Evolutionary conservation across 2,113 vertebrate genomes (phyloP), one percentile per base, ranked within the genome.

Genomic region (Solea senegalensis): DNA sequence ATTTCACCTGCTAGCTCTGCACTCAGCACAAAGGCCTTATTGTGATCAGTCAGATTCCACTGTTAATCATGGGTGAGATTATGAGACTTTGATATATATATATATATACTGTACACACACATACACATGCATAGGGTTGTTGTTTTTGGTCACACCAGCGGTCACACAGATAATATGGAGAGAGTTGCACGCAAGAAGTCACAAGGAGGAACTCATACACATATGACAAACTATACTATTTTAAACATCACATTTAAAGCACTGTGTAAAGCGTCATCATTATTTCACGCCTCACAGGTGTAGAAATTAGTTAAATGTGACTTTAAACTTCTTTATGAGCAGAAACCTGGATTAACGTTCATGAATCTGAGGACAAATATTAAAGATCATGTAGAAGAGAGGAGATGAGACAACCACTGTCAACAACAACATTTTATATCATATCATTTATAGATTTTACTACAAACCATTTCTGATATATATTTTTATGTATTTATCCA

Each of bases 1-100:
- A 39, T 48, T 84, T 74, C 52, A 85, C 79, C 74, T 80, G 82
- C 72, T 52, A 71, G 49, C 69, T 73, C 68, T 65, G 48, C 45
- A 65, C 9, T 65, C 55, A n/a, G 52, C 54, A 88, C 81, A 85
- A 83, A 78, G 86, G 46, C 50, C 57, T 69, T 58, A 76, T 86
- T 88, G 86, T 79, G 26, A 73, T 3, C 16, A 9, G 11, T 0
- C n/a, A 55, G 69, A 88, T 79, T 86, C 69, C 77, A 66, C 43
- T 65, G 74, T 68, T 64, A 65, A 66, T 69, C 69, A 66, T 16
- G 46, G 65, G 61, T 65, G 63, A 81, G 77, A 78, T 83, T 83
- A 68, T 60, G 65, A 14, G 49, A 55, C 60, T 54, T 72, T 63
- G 53, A 44, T 57, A 41, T 44, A 82, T 52, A 56, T 49, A 46